These are phyloP conservation scores for Gila robusta DNA, from an alignment of 2,797 vertebrate genomes.

Conservation along the genomic window DNA sequence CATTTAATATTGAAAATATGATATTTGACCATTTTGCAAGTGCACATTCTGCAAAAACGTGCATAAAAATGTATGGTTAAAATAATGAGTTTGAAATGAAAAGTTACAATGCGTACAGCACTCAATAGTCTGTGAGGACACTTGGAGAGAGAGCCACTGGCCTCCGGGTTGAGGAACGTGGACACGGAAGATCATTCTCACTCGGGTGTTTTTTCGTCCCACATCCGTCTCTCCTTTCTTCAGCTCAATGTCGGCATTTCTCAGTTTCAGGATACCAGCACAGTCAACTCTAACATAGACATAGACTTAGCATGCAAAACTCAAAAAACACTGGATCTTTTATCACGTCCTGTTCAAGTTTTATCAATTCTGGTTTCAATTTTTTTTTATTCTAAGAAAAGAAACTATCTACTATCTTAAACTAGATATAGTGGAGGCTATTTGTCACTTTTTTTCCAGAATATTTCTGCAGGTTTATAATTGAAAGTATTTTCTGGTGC, in stretches of 20 bases:
- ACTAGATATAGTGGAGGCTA: background rate
- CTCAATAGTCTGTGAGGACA: conserved; percentile 84
- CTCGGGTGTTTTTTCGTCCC: conserved; percentile 87
- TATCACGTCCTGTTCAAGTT: background rate
- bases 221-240: conserved; percentile 89
- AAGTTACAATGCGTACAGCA: conserved; percentile 82
- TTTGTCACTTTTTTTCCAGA: background rate
- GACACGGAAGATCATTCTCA: conserved; percentile 86
- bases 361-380: background rate
- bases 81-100: background rate
- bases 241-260: conserved; percentile 88
- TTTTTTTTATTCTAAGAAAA: background rate
- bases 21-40: background rate
- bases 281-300: conserved; percentile 82
- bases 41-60: background rate
- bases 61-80: background rate
- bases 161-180: conserved; percentile 84
- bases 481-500: background rate
- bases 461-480: background rate
- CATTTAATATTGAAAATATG: background rate
- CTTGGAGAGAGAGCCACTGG: conserved; percentile 83
- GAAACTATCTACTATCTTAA: background rate
- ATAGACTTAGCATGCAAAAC: background rate
- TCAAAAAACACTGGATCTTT: background rate
- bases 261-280: conserved; percentile 86